Evolutionary conservation across 2,888 invertebrate species (phyloP).

Genomic region (Parasteatoda lunata): DNA sequence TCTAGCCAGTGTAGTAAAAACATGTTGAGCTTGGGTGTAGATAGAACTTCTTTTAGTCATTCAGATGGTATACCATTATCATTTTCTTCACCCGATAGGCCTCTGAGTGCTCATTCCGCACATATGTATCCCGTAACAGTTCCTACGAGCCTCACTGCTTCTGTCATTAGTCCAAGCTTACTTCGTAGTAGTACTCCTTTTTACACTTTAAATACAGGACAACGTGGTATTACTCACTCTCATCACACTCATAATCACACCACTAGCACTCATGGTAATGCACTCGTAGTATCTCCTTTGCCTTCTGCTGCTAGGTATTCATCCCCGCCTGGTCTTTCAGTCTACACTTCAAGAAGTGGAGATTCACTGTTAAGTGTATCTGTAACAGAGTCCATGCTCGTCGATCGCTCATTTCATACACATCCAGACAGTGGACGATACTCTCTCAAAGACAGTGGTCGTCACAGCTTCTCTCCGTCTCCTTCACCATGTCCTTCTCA

Average conservation of each 20-base stretch:
- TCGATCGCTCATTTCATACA: slow-evolving; percentile 66
- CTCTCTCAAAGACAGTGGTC: slow-evolving; percentile 69
- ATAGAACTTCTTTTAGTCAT: slow-evolving; percentile 62
- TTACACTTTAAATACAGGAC: slow-evolving; percentile 65
- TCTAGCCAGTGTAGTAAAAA: slow-evolving; percentile 66
- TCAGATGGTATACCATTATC: slow-evolving; percentile 60
- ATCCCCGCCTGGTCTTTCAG: slow-evolving; percentile 71
- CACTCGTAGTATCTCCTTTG: slow-evolving; percentile 59
- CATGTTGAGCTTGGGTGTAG: slow-evolving; percentile 46
- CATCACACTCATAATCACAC: slow-evolving; percentile 68
- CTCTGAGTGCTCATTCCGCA: slow-evolving; percentile 60
- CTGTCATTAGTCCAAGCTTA: slow-evolving; percentile 61
- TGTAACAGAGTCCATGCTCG: slow-evolving; percentile 72
- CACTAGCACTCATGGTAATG: slow-evolving; percentile 47
- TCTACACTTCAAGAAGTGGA: slow-evolving; percentile 78
- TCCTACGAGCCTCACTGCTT: slow-evolving; percentile 63
- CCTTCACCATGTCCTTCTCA: slow-evolving; percentile 72
- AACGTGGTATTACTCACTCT: slow-evolving; percentile 66
- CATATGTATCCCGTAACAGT: slow-evolving; percentile 67
- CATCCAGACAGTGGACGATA: slow-evolving; percentile 68
- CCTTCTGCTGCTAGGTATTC: slow-evolving; percentile 60
- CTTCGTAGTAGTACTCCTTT: slow-evolving; percentile 65
- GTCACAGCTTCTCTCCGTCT: slow-evolving; percentile 70
- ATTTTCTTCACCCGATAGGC: slow-evolving; percentile 62
- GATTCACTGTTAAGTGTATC: slow-evolving; percentile 76